These are phyloP conservation scores for Anhinga rufa DNA, from an alignment of 2,113 vertebrate genomes.

Conservation along the genomic window DNA sequence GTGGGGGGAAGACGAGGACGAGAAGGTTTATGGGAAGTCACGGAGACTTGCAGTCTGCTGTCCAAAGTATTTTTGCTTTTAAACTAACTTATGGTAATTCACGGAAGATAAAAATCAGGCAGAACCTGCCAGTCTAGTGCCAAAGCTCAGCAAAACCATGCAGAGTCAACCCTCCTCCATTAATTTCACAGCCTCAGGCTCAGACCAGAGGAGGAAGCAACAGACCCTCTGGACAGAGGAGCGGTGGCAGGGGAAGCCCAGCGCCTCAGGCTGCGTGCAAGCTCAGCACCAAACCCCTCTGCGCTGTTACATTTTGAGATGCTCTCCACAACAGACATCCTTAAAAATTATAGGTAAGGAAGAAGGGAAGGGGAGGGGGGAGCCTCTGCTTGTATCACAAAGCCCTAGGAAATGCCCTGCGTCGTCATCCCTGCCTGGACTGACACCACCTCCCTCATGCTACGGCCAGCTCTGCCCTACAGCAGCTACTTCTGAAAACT, in stretches of 20 bases:
- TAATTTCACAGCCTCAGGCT: not conserved
- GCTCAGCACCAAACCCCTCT: not conserved
- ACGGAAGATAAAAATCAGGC: not conserved
- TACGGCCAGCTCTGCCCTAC: not conserved
- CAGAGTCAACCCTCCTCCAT: not conserved
- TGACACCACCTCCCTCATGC: not conserved
- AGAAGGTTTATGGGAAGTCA: not conserved
- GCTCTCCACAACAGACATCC: fast-evolving
- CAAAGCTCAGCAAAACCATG: not conserved
- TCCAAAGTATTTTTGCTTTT: not conserved
- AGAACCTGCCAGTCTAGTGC: not conserved
- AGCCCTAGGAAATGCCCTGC: not conserved
- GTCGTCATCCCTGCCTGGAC: not conserved
- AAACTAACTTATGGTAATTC: not conserved
- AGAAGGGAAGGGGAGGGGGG: not conserved
- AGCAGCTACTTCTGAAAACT: not conserved
- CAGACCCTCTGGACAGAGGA: not conserved
- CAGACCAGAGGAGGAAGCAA: not conserved
- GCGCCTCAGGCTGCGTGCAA: fast-evolving
- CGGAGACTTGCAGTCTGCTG: not conserved
- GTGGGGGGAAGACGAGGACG: fast-evolving
- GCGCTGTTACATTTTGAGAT: fast-evolving
- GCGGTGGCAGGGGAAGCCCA: not conserved
- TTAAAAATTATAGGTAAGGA: not conserved
- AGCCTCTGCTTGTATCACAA: not conserved